These are phyloP conservation scores for Hemibagrus wyckioides DNA, from an alignment of 2,113 vertebrate species.

Conservation along the genomic window DNA sequence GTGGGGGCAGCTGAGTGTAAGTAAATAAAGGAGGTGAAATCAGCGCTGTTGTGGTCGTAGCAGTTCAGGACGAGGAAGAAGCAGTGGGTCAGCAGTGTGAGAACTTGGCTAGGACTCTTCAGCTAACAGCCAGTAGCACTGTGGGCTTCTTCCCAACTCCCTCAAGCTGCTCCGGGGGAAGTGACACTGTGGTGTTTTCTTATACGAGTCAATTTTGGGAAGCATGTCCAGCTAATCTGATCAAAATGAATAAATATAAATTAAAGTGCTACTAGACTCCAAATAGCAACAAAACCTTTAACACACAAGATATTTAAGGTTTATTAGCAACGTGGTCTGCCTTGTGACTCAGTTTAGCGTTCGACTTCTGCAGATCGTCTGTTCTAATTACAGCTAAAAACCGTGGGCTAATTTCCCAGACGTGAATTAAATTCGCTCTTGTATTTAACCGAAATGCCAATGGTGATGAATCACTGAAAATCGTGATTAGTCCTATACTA, in stretches of 20 bases:
- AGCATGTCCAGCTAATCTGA: background rate
- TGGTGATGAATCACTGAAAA: background rate
- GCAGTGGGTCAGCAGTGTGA: background rate
- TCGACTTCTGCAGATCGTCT: background rate
- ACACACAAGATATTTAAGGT: background rate
- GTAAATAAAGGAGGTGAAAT: background rate
- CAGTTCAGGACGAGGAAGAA: background rate
- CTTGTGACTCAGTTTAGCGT: background rate
- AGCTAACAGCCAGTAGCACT: constrained; percentile 9
- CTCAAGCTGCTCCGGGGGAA: constrained; percentile 16
- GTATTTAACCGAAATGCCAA: background rate
- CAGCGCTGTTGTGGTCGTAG: background rate
- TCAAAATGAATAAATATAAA: background rate
- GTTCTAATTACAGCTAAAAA: background rate
- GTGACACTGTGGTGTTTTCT: background rate
- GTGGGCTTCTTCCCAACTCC: constrained; percentile 19
- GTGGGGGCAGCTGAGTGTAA: background rate
- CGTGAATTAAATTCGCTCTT: background rate
- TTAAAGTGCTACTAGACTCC: background rate
- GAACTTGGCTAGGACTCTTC: constrained; percentile 13
- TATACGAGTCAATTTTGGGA: background rate
- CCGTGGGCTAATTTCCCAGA: background rate
- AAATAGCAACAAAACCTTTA: background rate
- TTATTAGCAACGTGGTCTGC: background rate
- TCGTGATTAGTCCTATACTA: background rate